Base-by-base conservation (phyloP, 2,888 invertebrate species). In the Tinea pellionella region DNA sequence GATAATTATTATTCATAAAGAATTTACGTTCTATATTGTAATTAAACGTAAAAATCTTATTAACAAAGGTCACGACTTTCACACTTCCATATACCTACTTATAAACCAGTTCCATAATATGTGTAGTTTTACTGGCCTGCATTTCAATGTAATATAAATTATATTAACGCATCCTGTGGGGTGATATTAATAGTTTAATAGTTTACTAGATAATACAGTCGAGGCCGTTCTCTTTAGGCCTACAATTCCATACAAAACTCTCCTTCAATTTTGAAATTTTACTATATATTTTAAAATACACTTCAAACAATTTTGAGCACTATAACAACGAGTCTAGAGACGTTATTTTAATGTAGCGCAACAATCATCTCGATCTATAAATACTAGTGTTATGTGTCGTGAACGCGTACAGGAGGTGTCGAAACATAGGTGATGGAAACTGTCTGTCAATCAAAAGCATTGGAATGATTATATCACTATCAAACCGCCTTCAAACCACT, bases 11-110 rank as follows among this genome's bases (percentile, higher is more conserved):
- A 47, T 15, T 47, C 47, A 47, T 47, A 47, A 47, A 47, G 11
- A 53, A 53, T 53, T 53, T 53, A 18, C 53, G 24, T 53, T 24
- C 9, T 2, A 2, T 16, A 51, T 16, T 16, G 24, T 53, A 24
- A 53, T 53, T 18, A 47, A 47, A 53, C 18, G 11, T 53, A 24
- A 53, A 18, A 53, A 53, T 32, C 7, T 19, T 13, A 60, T 65
- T 69, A 69, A 64, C 63, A 69, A 72, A 77, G 73, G 73, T 75
- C 73, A 69, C 61, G 65, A 67, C 71, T 72, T 74, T 75, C 74
- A 75, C 74, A 73, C 73, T 69, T 73, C 41, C 63, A 68, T 67
- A 68, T 74, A 73, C 73, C 69, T 73, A 15, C 63, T 68, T 67
- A 68, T 67, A 65, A 68, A 67, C 68, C 67, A 61, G 68, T 68